These are phyloP conservation scores for Epinotia bilunana DNA, from an alignment of 2,888 invertebrate genomes.

Conservation along the genomic window DNA sequence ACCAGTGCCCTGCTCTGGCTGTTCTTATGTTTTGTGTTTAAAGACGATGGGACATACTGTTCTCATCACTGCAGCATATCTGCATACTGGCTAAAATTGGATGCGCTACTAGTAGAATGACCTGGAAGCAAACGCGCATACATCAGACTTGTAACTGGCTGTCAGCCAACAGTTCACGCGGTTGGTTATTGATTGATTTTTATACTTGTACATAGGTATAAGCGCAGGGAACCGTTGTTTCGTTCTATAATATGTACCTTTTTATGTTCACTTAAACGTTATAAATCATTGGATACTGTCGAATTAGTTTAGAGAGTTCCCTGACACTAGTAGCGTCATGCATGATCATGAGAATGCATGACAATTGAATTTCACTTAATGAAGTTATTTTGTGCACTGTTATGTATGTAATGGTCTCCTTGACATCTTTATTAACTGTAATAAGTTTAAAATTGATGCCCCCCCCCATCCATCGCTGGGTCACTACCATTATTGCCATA, in stretches of 20 bases:
- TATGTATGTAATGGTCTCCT: neutral
- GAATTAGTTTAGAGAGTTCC: neutral
- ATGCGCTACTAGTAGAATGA: slow-evolving; percentile 28
- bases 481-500: slow-evolving; percentile 53
- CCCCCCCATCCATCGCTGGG: slow-evolving; percentile 47
- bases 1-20: no score
- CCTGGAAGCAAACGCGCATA: slow-evolving; percentile 38
- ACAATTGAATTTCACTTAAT: neutral
- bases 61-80: neutral
- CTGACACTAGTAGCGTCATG: neutral
- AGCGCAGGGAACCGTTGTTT: neutral
- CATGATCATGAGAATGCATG: no score
- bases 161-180: slow-evolving; percentile 43
- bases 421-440: neutral
- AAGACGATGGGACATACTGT: neutral
- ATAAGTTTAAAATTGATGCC: slow-evolving; percentile 4
- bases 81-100: slow-evolving; percentile 16
- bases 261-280: neutral
- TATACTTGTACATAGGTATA: neutral
- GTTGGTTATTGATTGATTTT: slow-evolving; percentile 44
- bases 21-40: neutral
- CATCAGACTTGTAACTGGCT: slow-evolving; percentile 43
- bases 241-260: neutral
- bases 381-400: neutral
- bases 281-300: no score